Conservation (phyloP, 2,797 vertebrate species). For the Phrynocephalus forsythii region DNA sequence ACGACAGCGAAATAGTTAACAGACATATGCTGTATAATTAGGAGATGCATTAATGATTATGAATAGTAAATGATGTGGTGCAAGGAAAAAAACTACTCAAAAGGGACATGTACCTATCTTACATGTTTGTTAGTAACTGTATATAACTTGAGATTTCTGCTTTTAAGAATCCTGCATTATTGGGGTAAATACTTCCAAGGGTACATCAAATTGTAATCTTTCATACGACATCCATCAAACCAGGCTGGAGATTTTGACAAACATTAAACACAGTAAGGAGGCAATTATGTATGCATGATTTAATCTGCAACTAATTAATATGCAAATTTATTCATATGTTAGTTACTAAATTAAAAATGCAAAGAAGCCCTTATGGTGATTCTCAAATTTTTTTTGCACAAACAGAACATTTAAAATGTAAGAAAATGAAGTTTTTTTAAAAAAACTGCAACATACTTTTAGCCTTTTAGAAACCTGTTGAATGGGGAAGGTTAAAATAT, state of each 20-base stretch:
- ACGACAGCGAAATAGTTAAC: slow-evolving; percentile 77
- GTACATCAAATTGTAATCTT: slow-evolving; percentile 85
- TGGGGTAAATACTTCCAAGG: slow-evolving; percentile 82
- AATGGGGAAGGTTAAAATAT: slow-evolving; percentile 71
- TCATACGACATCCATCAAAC: slow-evolving; percentile 86
- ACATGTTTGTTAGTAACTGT: slow-evolving; percentile 78
- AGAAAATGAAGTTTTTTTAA: slow-evolving; percentile 79
- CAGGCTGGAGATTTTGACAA: slow-evolving; percentile 88
- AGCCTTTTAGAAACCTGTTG: slow-evolving; percentile 84
- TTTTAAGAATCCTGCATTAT: slow-evolving; percentile 80
- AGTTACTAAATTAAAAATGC: slow-evolving; percentile 99
- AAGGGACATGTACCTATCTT: slow-evolving; percentile 77
- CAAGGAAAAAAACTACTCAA: slow-evolving; percentile 74
- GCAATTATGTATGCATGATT: slow-evolving; percentile 99
- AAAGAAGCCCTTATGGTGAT: slow-evolving; percentile 99
- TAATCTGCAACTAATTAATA: slow-evolving; percentile 99
- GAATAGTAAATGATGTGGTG: slow-evolving; percentile 82
- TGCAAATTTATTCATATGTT: slow-evolving; percentile 99
- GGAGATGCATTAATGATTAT: slow-evolving; percentile 86
- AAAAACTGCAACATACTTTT: slow-evolving; percentile 71
- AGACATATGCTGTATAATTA: slow-evolving; percentile 87
- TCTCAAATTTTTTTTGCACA: slow-evolving; percentile 94
- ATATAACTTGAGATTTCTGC: slow-evolving; percentile 77
- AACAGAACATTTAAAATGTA: slow-evolving; percentile 93
- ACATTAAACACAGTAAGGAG: slow-evolving; percentile 93